Base-by-base conservation (phyloP, 2,888 invertebrate genomes). In the Pinctada fucata region DNA sequence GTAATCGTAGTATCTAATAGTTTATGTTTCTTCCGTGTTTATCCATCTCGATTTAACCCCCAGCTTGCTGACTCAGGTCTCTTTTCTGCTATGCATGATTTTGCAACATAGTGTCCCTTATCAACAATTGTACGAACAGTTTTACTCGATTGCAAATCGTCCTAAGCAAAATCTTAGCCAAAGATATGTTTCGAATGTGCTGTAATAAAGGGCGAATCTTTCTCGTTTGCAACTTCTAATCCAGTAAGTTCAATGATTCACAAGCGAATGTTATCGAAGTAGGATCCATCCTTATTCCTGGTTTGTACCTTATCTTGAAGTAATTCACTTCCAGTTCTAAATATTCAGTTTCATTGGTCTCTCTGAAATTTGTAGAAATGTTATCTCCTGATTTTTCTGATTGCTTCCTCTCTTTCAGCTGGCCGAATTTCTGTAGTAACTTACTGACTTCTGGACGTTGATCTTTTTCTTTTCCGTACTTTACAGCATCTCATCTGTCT, bases 1-100 rank as follows among this genome's bases (percentile, higher is more conserved):
- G 74, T 74, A 3, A 79, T 45, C 16, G 80, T 76, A 13, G 83
- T 83, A 52, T 83, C 83, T 0, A 83, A 4, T n/a, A 81, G 81
- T 58, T 83, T 81, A 48, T 78, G 73, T 66, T 83, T 83, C 45
- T 72, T 48, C 49, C 81, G 48, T 3, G 72, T 78, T 16, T 78
- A 79, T 16, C 80, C 82, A 72, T 82, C 77, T 52, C 75, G n/a
- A 48, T 50, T 65, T 13, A 83, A n/a, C 3, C 79, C 81, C 75
- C 76, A 83, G 52, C 72, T 73, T 68, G 70, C 63, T 3, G 13
- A 31, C 0, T 67, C 49, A 48, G 63, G 13, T 8, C 81, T 3
- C 48, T 68, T 75, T 52, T 75, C 63, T 3, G 81, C 58, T 13
- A 79, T 78, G 5, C 66, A 81, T 8, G 72, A 72, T 52, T 81